Evolutionary conservation across 2,113 vertebrate species (phyloP).

Genomic region (Leucosticte australis): DNA sequence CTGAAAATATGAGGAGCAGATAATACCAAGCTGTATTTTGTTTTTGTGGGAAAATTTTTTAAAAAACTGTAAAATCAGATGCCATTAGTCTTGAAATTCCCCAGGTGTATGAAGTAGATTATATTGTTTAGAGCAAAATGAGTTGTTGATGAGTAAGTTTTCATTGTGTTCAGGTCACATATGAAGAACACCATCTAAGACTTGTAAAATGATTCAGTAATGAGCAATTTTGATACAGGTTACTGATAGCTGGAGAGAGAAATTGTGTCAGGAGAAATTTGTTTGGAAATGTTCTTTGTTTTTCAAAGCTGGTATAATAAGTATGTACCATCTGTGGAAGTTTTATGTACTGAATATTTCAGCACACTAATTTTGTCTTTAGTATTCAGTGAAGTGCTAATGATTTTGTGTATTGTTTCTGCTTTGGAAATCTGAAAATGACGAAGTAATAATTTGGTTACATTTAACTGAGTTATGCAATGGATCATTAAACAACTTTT

Average conservation of each 20-base stretch:
- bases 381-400: not conserved
- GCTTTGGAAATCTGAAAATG: not conserved
- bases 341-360: not conserved
- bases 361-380: not conserved
- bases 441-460: not conserved
- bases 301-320: not conserved
- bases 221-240: not conserved
- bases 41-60: not conserved
- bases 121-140: not conserved
- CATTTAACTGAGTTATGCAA: not conserved
- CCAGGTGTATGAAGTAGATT: not conserved
- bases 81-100: not conserved
- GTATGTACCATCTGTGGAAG: not conserved
- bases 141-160: not conserved
- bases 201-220: not conserved
- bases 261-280: not conserved
- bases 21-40: not conserved
- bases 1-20: not conserved
- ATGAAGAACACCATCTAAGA: not conserved
- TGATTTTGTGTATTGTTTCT: not conserved
- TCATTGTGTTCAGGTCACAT: not conserved
- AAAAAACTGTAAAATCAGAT: not conserved
- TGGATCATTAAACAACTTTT: not conserved
- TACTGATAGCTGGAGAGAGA: not conserved
- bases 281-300: not conserved